Conservation (phyloP, 2,797 vertebrate species). For the Pangasius mekongensis region DNA sequence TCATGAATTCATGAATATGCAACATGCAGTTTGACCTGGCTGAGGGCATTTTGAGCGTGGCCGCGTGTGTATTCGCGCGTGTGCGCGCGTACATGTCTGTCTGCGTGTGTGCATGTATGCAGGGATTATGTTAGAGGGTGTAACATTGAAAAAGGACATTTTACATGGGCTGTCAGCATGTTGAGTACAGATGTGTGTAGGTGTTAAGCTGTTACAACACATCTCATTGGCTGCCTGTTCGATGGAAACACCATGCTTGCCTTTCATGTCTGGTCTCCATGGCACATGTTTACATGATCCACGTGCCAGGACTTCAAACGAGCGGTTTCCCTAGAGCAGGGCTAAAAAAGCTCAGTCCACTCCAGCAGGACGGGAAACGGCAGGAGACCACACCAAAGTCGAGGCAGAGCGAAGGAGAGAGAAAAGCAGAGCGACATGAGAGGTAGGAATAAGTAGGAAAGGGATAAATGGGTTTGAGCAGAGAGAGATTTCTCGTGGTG, state of each 20-base stretch:
- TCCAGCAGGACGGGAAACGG: background rate
- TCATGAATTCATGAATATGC: background rate
- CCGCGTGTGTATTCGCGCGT: background rate
- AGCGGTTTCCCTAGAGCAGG: background rate
- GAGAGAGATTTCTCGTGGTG: background rate
- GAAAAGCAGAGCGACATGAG: background rate
- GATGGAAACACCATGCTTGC: background rate
- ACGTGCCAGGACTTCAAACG: conserved; percentile 16
- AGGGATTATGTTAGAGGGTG: background rate
- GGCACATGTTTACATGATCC: background rate
- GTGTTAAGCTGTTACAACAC: background rate
- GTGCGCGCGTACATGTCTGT: background rate
- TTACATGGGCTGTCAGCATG: background rate
- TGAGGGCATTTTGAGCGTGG: background rate
- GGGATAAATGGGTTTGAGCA: background rate
- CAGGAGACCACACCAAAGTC: background rate
- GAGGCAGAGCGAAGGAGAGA: background rate
- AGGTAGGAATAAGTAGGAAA: background rate
- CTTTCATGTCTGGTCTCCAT: conserved; percentile 4
- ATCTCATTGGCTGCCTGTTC: background rate
- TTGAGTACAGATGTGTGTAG: background rate
- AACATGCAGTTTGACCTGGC: background rate
- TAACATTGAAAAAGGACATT: background rate
- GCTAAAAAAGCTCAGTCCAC: background rate
- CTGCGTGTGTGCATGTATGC: background rate